Evolutionary conservation across 2,888 invertebrate species (phyloP).

Genomic region (Caenorhabditis plicata): DNA sequence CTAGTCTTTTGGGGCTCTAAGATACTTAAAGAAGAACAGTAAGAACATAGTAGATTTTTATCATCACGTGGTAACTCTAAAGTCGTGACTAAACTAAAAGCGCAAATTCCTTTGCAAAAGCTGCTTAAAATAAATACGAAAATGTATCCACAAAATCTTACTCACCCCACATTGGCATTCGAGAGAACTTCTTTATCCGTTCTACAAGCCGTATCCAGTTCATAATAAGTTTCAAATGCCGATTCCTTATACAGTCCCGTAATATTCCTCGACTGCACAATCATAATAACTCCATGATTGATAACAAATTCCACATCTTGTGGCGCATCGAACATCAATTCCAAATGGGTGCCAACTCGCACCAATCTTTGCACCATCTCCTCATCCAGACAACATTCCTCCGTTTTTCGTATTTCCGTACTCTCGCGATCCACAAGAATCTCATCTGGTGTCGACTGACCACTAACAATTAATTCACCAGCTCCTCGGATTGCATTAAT

Average conservation of each 20-base stretch:
- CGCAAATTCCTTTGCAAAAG: too few relatives aligned
- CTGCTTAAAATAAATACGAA: too few relatives aligned
- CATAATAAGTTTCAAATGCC: slow-evolving; percentile 79
- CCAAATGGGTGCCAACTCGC: slow-evolving; percentile 72
- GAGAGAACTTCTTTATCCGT: slow-evolving; percentile 74
- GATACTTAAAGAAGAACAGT: too few relatives aligned
- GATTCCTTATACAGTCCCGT: slow-evolving; percentile 73
- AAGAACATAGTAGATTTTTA: too few relatives aligned
- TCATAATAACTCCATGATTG: slow-evolving; percentile 69
- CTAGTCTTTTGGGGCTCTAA: too few relatives aligned
- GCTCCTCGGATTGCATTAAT: slow-evolving; percentile 82
- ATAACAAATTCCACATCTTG: slow-evolving; percentile 82
- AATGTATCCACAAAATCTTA: slow-evolving; percentile 44
- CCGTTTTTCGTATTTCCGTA: slow-evolving; percentile 9
- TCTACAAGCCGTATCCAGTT: slow-evolving; percentile 76
- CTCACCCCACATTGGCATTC: slow-evolving; percentile 78
- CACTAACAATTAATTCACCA: slow-evolving; percentile 83
- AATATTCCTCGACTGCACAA: slow-evolving; percentile 63
- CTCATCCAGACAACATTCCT: slow-evolving; percentile 29
- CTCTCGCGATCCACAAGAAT: slow-evolving; percentile 19
- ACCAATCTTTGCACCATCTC: slow-evolving; percentile 68
- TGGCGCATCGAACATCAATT: slow-evolving; percentile 74
- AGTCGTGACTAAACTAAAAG: too few relatives aligned
- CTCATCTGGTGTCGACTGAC: slow-evolving; percentile 76
- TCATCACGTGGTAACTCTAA: too few relatives aligned